phyloP scores from a whole-genome alignment of 2,888 invertebrate genomes.

The Cataglyphis altisquamis region DNA sequence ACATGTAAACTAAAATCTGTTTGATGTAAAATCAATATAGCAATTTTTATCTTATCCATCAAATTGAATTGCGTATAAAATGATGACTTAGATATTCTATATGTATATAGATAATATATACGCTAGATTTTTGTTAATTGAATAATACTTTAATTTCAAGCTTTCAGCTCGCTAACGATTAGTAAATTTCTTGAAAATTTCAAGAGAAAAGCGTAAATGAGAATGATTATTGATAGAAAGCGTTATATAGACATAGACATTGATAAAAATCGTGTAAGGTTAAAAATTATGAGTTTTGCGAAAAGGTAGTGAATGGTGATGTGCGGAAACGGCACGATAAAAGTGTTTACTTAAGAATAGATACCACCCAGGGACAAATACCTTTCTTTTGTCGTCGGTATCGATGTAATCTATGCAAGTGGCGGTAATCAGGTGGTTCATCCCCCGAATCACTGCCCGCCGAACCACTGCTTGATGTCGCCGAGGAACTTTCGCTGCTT shows the following conservation, averaged over 20 bases:
- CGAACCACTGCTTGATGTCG: conserved; percentile 90
- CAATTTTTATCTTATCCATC: neutral
- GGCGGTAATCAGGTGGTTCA: conserved; percentile 90
- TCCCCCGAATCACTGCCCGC: conserved; percentile 88
- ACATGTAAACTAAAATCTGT: neutral
- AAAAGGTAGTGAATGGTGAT: conserved; percentile 42
- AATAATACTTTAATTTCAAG: conserved; percentile 7
- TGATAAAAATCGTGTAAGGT: neutral
- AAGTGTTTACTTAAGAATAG: conserved; percentile 35
- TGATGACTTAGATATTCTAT: conserved; percentile 20
- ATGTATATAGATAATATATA: neutral
- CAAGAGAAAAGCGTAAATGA: conserved; percentile 30
- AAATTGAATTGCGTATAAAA: conserved; percentile 6
- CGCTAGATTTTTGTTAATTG: conserved; percentile 17
- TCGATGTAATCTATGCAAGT: conserved; percentile 90
- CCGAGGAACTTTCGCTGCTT: conserved; percentile 90
- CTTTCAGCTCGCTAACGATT: neutral
- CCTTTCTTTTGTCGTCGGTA: conserved; percentile 93
- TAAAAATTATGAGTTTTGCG: conserved; percentile 8
- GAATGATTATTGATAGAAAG: conserved; percentile 10
- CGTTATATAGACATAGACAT: neutral
- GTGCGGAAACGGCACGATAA: conserved; percentile 17
- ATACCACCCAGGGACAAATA: conserved; percentile 78
- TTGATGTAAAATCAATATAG: neutral
- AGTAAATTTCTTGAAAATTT: neutral